A percentile compares a stretch with the other conserved stretches of the same genome.
phyloP scores from a whole-genome alignment of 2,888 invertebrate genomes.

The Eupithecia exiguata region DNA sequence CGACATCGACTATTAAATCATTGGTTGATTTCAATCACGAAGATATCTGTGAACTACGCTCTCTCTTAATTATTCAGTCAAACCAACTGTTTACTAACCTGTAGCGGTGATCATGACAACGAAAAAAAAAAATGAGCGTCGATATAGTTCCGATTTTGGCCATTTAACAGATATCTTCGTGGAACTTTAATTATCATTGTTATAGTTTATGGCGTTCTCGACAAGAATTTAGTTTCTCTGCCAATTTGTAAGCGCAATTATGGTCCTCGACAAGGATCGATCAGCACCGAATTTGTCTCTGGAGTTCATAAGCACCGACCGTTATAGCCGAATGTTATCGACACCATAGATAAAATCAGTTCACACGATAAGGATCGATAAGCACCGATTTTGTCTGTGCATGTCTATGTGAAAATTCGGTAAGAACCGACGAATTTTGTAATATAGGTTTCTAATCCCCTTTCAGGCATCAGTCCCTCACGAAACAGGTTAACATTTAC shows the following conservation, averaged over 20 bases:
- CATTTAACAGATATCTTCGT: not conserved
- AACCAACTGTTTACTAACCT: not conserved
- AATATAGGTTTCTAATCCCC: too few relatives aligned
- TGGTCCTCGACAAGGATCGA: not conserved
- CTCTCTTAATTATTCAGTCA: not conserved
- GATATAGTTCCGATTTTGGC: not conserved
- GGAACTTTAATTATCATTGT: not conserved
- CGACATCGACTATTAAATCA: not conserved
- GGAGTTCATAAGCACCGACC: not conserved
- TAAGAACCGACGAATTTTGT: not conserved
- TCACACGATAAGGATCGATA: not conserved
- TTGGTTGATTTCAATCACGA: too few relatives aligned
- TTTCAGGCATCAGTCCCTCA: too few relatives aligned
- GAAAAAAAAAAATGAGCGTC: not conserved
- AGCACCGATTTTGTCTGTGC: not conserved
- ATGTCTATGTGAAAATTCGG: not conserved
- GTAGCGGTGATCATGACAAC: not conserved
- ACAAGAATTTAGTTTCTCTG: not conserved
- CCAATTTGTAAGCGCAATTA: not conserved
- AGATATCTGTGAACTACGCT: not conserved
- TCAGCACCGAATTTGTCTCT: not conserved
- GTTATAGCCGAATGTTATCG: not conserved
- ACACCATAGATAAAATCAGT: not conserved
- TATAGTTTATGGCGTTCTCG: not conserved
- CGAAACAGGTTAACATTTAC: too few relatives aligned